phyloP scores from a whole-genome alignment of 2,888 invertebrate species.

The Plemyria rubiginata region DNA sequence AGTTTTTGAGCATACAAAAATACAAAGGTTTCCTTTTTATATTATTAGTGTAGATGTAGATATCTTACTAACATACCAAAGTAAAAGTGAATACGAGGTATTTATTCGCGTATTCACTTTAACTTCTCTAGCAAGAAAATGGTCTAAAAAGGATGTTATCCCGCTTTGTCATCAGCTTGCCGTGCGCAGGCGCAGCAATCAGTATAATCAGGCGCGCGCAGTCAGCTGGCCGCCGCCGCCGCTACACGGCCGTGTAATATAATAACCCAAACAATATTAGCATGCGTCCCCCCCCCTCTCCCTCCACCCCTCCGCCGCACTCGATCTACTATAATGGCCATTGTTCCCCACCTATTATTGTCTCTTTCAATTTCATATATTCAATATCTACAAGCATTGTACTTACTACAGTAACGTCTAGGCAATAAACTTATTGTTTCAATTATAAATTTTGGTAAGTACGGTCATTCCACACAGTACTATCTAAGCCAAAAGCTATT shows the following conservation, averaged over 20 bases:
- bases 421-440: too few species aligned
- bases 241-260: not conserved
- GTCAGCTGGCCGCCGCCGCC: slow-evolving; percentile 25
- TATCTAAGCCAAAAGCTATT: too few species aligned
- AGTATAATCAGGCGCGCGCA: slow-evolving; percentile 26
- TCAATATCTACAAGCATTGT: slow-evolving; percentile 8
- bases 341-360: slow-evolving; percentile 22
- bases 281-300: slow-evolving; percentile 13
- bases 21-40: too few species aligned
- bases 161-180: not conserved
- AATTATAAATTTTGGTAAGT: too few species aligned
- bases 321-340: slow-evolving; percentile 17
- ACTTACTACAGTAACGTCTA: not conserved
- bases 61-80: too few species aligned
- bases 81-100: too few species aligned
- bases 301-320: not conserved
- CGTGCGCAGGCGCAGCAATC: slow-evolving; percentile 25
- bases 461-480: too few species aligned
- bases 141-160: slow-evolving; percentile 3
- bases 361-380: slow-evolving; percentile 23
- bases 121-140: not conserved
- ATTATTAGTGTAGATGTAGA: too few species aligned
- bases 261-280: slow-evolving; percentile 30
- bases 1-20: too few species aligned
- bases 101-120: too few species aligned